Base-by-base conservation (phyloP, 2,888 invertebrate genomes). In the Bhutanitis thaidina region DNA sequence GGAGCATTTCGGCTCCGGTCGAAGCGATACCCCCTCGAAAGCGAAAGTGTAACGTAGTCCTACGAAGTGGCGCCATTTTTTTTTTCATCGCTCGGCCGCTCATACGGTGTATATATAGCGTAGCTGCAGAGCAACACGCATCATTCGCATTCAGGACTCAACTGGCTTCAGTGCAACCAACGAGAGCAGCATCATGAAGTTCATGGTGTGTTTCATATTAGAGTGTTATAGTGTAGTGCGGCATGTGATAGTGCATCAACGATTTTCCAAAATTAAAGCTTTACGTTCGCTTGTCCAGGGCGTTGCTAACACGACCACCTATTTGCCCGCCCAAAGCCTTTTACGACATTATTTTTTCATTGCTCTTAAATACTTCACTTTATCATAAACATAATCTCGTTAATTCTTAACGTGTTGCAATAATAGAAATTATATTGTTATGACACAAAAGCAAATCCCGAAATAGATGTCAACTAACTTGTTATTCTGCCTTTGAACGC, bases 131-230 rank as follows among this genome's bases (percentile, higher is more conserved):
- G 69, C 66, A 76, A 65, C 83, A 80, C 79, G 83, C 88, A 90
- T 90, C 90, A 90, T 83, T 90, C 90, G 80, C 87, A 88, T 88
- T 89, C 87, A 87, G 90, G 84, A 88, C 84, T 73, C 77, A 80
- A 74, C 77, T 81, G 85, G 66, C 90, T 90, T 88, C 90, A 90
- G 90, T 90, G 89, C 90, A 89, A 80, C 82, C 87, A 72, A 75
- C 76, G 69, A 77, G 74, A 68, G 69, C 75, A 85, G 90, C 90
- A 88, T 88, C 90, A 90, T 90, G 90, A 90, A 81, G 83, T 76
- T 79, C 76, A 84, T 86, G 90, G 90, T 90, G 89, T 78, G 90
- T 90, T 75, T 52, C 38, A 36, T 20, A 20, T 51, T 34, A 4
- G 7, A 54, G 56, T 57, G 49, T 57, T 53, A 55, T 53, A 53